Evolutionary conservation across 2,888 invertebrate genomes (phyloP), one percentile per base, ranked within the genome.

Genomic region (Mamestra brassicae): DNA sequence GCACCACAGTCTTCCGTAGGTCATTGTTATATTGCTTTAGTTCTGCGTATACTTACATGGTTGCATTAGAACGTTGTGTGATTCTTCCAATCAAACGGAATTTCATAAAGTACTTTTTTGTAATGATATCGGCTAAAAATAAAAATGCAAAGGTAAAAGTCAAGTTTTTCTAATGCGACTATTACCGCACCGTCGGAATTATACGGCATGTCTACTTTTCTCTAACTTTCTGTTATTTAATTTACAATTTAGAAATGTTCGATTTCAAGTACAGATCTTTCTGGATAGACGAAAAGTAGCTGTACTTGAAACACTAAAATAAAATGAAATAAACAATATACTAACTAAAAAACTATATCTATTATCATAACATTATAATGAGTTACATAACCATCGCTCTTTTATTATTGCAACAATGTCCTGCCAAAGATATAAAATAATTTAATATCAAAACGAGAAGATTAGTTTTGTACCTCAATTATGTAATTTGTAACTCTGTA

Each of bases 1-100:
- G 95, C 96, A 95, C 96, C 95, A 91, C 89, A 88, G 85, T 89
- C 87, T 82, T 83, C 64, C 10, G 6, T 66, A 71, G 26, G 17
- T 76, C 52, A 38, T 45, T 52, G 69, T 74, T 63, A 26, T 61
- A 50, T 55, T 55, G 55, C 34, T 58, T 66, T 63, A 54, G 15
- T 47, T 69, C 8, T 55, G 36, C 60, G 57, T 60, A 55, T 47
- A 42, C 2, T 38, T 38, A 38, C 38, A 38, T 38, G 75, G 65
- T 74, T 64, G 78, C 73, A 82, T 64, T 65, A 71, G 65, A n/a
- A 11, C 3, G 52, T 54, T 42, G 7, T 11, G 7, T 50, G 17
- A 45, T 45, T 61, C 10, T 50, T 65, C 10, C n/a, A 57, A 54
- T 57, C 11, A 13, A 36, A 60, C n/a, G 36, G 61, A 66, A 73